Conservation (phyloP, 2,888 invertebrate genomes). For the Ophion ventricosus region DNA sequence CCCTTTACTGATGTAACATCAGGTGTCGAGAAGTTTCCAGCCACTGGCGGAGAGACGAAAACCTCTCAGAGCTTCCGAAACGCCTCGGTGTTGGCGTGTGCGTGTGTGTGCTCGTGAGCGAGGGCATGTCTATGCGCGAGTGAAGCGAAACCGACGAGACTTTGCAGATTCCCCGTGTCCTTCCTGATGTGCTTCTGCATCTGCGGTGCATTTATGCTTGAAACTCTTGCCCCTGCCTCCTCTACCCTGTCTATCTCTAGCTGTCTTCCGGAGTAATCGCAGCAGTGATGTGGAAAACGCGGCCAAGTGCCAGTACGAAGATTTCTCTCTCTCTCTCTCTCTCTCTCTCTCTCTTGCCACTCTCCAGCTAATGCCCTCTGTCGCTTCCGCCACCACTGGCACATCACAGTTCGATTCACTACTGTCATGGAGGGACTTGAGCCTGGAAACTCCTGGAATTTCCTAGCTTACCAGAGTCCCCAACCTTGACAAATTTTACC, state of each 20-base stretch:
- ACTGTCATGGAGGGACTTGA: constrained; percentile 26
- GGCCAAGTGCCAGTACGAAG: constrained; percentile 63
- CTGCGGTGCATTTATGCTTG: constrained; percentile 34
- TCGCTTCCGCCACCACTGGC: constrained; percentile 13
- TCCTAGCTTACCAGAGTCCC: not conserved
- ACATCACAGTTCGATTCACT: constrained; percentile 36
- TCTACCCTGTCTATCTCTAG: constrained; percentile 35
- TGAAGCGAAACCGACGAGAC: constrained; percentile 50
- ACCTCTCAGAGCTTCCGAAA: constrained; percentile 67
- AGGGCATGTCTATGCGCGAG: constrained; percentile 1
- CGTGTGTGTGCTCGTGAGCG: constrained; percentile 15
- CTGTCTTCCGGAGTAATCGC: constrained; percentile 58
- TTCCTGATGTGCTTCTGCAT: constrained; percentile 48
- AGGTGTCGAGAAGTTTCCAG: constrained; percentile 72
- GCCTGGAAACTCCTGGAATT: constrained; percentile 42
- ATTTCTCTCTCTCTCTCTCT: constrained; percentile 29
- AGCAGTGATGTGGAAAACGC: constrained; percentile 63
- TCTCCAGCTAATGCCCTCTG: constrained; percentile 29
- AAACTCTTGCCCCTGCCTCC: constrained; percentile 26
- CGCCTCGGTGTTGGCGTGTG: constrained; percentile 46
- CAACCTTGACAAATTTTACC: not conserved
- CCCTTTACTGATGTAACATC: constrained; percentile 73
- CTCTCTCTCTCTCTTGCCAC: constrained; percentile 2
- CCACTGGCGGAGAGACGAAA: constrained; percentile 53
- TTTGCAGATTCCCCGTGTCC: constrained; percentile 64